Conservation (phyloP, 2,888 invertebrate genomes). For the Campoplex capitator region DNA sequence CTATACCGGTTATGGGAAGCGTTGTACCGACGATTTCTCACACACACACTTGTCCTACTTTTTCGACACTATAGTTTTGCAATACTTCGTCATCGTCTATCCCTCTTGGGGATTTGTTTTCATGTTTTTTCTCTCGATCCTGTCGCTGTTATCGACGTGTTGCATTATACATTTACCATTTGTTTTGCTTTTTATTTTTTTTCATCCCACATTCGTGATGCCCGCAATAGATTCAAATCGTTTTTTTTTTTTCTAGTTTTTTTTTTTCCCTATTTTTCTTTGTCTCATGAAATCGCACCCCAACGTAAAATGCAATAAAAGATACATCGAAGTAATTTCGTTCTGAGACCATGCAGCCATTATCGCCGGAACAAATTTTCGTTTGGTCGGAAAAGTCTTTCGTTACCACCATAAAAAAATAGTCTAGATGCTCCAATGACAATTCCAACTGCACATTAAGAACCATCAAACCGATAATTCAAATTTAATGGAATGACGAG, state of each 20-base stretch:
- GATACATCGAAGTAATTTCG: not conserved
- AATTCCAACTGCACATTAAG: not conserved
- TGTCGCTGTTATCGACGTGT: slow-evolving; percentile 2
- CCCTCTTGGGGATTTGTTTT: slow-evolving; percentile 4
- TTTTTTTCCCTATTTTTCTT: slow-evolving; percentile 1
- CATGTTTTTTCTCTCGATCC: not conserved
- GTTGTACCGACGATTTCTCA: slow-evolving; percentile 43
- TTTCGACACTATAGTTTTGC: slow-evolving; percentile 18
- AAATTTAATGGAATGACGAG: not conserved
- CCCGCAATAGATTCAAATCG: not conserved
- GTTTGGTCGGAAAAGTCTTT: no score
- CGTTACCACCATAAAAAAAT: no score
- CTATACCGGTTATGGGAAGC: slow-evolving; percentile 27
- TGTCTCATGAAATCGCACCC: slow-evolving; percentile 9
- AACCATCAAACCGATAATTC: slow-evolving; percentile 3
- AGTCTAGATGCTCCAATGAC: not conserved
- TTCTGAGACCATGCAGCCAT: not conserved
- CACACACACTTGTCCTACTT: slow-evolving; percentile 41
- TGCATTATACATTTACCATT: not conserved
- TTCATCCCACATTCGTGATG: not conserved
- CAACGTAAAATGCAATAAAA: not conserved
- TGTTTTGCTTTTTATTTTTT: not conserved
- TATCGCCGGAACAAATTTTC: not conserved
- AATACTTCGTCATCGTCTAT: slow-evolving; percentile 23
- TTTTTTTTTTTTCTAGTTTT: no score